These are phyloP conservation scores for Seira musarum DNA, from an alignment of 2,888 invertebrate genomes.

Conservation along the genomic window DNA sequence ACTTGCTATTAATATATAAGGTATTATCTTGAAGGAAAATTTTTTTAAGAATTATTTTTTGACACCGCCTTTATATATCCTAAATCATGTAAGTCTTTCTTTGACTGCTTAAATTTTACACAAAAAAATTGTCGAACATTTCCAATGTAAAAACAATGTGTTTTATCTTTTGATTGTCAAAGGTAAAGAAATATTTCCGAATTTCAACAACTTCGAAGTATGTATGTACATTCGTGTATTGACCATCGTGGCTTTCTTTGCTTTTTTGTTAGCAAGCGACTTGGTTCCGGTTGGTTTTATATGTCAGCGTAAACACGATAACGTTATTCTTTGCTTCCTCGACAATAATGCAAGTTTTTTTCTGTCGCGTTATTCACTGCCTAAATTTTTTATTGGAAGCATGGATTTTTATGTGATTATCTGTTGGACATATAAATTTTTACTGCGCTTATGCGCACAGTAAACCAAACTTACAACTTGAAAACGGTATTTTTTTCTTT, in stretches of 20 bases:
- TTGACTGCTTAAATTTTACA: too few species aligned
- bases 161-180: background rate
- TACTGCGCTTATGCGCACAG: background rate
- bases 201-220: background rate
- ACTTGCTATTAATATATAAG: too few species aligned
- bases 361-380: background rate
- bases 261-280: background rate
- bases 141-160: too few species aligned
- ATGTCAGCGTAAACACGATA: background rate
- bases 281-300: background rate
- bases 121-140: too few species aligned
- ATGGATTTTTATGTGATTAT: slow-evolving; percentile 6
- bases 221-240: background rate
- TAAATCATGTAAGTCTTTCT: too few species aligned
- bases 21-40: too few species aligned
- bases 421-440: slow-evolving; percentile 5
- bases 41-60: too few species aligned
- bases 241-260: background rate
- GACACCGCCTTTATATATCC: too few species aligned
- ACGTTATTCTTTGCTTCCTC: background rate
- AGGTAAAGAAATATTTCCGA: background rate
- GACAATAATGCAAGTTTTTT: background rate
- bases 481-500: background rate
- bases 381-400: background rate
- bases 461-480: slow-evolving; percentile 8